Conservation (phyloP, 2,113 vertebrate species). For the Coptodon bakossiorum region DNA sequence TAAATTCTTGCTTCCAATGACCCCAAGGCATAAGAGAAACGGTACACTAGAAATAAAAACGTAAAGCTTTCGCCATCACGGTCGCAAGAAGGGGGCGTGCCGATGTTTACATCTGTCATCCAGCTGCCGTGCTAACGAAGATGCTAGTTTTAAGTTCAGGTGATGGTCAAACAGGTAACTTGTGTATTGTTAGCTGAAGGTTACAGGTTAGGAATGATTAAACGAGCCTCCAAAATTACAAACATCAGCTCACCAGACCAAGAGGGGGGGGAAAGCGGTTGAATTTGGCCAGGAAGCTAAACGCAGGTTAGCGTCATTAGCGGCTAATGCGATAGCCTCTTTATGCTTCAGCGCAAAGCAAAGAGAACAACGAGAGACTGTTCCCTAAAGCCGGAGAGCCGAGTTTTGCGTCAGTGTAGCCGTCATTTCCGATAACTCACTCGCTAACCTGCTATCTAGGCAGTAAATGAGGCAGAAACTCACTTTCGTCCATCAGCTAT, state of each 20-base stretch:
- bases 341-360: neutral
- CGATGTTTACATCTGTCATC: neutral
- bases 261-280: fast-evolving
- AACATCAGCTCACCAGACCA: neutral
- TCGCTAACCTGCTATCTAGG: slow-evolving; percentile 5
- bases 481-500: slow-evolving; percentile 40
- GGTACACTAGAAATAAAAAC: neutral
- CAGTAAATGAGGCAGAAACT: neutral
- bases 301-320: neutral
- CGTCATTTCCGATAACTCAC: neutral
- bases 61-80: neutral
- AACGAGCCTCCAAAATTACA: neutral
- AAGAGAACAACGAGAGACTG: neutral
- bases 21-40: neutral
- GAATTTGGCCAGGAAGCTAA: neutral
- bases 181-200: neutral
- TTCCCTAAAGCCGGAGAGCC: neutral
- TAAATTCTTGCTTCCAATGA: neutral
- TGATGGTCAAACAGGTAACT: neutral
- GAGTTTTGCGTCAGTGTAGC: neutral
- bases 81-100: neutral
- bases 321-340: neutral
- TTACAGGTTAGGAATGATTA: neutral
- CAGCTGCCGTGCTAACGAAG: neutral
- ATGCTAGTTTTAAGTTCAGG: neutral